Conservation (phyloP, 2,113 vertebrate genomes). For the Leucoraja erinaceus region DNA sequence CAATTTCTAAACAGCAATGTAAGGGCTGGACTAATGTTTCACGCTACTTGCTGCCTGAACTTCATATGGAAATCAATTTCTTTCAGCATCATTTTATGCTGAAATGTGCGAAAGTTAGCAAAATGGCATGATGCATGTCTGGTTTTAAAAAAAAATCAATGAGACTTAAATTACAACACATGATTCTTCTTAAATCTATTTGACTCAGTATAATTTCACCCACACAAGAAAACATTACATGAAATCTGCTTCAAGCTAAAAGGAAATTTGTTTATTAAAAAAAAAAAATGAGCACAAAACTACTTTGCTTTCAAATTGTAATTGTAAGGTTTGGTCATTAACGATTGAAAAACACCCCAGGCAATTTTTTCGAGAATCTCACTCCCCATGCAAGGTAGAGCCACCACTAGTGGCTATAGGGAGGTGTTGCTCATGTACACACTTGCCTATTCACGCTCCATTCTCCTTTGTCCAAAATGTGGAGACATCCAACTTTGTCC, state of each 20-base stretch:
- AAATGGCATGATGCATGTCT: conserved; percentile 1
- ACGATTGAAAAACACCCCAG: neutral
- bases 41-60: neutral
- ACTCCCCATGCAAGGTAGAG: neutral
- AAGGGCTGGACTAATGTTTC: neutral
- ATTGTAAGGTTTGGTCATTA: neutral
- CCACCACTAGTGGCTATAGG: neutral
- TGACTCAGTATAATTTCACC: conserved; percentile 2
- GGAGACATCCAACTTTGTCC: neutral
- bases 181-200: conserved; percentile 1
- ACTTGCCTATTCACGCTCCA: neutral
- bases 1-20: neutral
- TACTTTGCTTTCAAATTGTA: neutral
- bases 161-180: conserved; percentile 13
- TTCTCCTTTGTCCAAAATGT: neutral
- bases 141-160: conserved; percentile 31
- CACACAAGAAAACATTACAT: neutral
- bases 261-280: conserved; percentile 29
- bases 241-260: neutral
- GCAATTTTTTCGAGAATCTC: neutral
- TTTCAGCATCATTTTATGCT: conserved; percentile 21
- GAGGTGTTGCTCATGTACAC: neutral
- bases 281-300: neutral
- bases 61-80: conserved; percentile 24
- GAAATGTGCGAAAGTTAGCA: conserved; percentile 23